phyloP scores from a whole-genome alignment of 2,888 invertebrate species.

The Mechanitis mazaeus region DNA sequence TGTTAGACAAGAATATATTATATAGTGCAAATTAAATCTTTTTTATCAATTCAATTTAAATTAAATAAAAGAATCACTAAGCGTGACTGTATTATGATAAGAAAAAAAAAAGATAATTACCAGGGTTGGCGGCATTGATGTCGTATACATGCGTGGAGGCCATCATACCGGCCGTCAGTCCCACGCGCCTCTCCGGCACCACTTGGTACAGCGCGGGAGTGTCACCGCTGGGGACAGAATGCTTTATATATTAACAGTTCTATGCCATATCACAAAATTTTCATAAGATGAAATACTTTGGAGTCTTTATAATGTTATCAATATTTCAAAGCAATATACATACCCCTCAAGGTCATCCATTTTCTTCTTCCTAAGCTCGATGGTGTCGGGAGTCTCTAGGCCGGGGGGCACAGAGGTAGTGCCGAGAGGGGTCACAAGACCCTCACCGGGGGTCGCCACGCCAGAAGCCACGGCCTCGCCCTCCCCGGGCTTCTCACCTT shows the following conservation, averaged over 20 bases:
- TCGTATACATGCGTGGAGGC: constrained; percentile 99
- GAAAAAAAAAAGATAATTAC: constrained; percentile 32
- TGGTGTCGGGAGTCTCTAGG: constrained; percentile 98
- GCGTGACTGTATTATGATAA: neutral
- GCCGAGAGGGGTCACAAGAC: constrained; percentile 96
- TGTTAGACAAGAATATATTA: too few species aligned
- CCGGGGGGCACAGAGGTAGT: constrained; percentile 94
- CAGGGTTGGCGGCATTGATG: constrained; percentile 80
- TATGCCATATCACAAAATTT: too few species aligned
- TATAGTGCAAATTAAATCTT: neutral
- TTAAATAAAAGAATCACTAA: neutral
- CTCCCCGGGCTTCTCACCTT: constrained; percentile 15
- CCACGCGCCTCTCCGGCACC: constrained; percentile 94
- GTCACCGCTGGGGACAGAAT: constrained; percentile 80
- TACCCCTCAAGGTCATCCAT: constrained; percentile 97
- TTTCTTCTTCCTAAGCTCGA: constrained; percentile 97
- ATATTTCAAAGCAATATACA: constrained; percentile 30
- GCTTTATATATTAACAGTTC: constrained; percentile 5
- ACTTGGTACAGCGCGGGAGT: constrained; percentile 97
- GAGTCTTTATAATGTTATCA: too few species aligned
- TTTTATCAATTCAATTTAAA: too few species aligned
- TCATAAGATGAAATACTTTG: too few species aligned
- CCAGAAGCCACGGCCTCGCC: constrained; percentile 64
- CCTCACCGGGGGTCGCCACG: constrained; percentile 94
- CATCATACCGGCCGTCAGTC: constrained; percentile 97